Conservation (phyloP, 2,113 vertebrate species). For the Vulpes ferrilata region DNA sequence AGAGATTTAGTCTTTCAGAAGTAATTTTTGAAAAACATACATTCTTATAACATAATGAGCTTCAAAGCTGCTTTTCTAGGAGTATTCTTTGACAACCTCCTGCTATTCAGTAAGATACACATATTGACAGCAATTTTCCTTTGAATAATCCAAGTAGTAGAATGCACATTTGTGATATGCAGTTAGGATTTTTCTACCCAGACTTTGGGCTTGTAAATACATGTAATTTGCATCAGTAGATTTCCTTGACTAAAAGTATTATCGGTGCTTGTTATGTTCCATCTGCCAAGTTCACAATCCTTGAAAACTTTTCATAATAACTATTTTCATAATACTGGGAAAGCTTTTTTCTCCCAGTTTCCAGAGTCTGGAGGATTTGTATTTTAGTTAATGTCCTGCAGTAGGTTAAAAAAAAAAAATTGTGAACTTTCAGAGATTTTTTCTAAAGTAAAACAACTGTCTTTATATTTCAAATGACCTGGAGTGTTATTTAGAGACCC, state of each 20-base stretch:
- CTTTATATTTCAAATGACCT: constrained; percentile 63
- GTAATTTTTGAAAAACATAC: constrained; percentile 77
- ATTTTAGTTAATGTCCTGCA: constrained; percentile 51
- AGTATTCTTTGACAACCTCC: constrained; percentile 53
- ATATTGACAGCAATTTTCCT: constrained; percentile 10
- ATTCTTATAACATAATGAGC: constrained; percentile 44
- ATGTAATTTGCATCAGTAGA: constrained; percentile 51
- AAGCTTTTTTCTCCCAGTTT: constrained; percentile 21
- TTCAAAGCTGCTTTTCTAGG: constrained; percentile 73
- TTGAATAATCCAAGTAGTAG: neutral
- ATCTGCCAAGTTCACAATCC: constrained; percentile 57
- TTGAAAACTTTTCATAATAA: constrained; percentile 63
- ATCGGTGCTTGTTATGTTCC: constrained; percentile 53
- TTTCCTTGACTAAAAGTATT: constrained; percentile 62
- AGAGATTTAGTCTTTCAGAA: constrained; percentile 77
- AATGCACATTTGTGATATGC: constrained; percentile 28
- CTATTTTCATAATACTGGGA: constrained; percentile 58
- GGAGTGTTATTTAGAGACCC: constrained; percentile 60
- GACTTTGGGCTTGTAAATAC: constrained; percentile 27
- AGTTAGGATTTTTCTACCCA: constrained; percentile 52
- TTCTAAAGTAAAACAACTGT: constrained; percentile 45
- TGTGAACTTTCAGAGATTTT: neutral
- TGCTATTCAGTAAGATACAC: constrained; percentile 27
- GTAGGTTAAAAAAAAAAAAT: neutral
- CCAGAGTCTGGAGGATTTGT: constrained; percentile 29